A percentile compares a stretch with the other conserved stretches of the same genome.
Conservation (phyloP, 2,888 invertebrate genomes). For the Heteromyza rotundicornis region DNA sequence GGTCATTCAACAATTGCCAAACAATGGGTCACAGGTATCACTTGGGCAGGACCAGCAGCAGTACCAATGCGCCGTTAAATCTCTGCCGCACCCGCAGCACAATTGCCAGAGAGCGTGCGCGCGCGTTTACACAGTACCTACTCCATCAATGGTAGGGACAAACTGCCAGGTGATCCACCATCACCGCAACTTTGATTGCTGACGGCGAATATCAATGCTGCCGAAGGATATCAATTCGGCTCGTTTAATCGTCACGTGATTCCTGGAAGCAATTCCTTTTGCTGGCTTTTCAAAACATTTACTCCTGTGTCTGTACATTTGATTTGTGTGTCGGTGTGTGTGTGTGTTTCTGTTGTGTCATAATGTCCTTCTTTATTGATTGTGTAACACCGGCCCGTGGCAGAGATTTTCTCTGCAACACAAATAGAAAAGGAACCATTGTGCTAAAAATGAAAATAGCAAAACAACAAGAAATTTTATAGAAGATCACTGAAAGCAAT, state of each 20-base stretch:
- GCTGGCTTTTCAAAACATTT: conserved; percentile 60
- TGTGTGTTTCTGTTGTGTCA: conserved; percentile 37
- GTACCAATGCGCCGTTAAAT: conserved; percentile 40
- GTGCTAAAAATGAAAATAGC: conserved; percentile 37
- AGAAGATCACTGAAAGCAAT: conserved; percentile 34
- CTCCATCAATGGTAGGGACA: conserved; percentile 13
- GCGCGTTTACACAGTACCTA: conserved; percentile 24
- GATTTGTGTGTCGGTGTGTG: conserved; percentile 21
- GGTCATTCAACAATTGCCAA: conserved; percentile 43
- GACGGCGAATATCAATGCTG: too few species aligned
- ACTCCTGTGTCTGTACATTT: conserved; percentile 43
- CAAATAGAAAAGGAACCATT: conserved; percentile 32
- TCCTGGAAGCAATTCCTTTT: conserved; percentile 59
- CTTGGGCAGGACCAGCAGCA: conserved; percentile 39
- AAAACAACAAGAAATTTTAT: conserved; percentile 26
- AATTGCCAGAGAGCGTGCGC: conserved; percentile 32
- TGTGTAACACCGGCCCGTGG: conserved; percentile 59
- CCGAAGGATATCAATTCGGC: conserved; percentile 49
- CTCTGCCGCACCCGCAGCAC: conserved; percentile 38
- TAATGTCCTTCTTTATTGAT: conserved; percentile 42
- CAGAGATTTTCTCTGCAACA: conserved; percentile 52
- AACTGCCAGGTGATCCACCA: conserved; percentile 57
- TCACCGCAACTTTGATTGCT: conserved; percentile 44
- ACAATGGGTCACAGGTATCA: conserved; percentile 11
- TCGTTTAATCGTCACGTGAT: conserved; percentile 28